Evolutionary conservation across 2,113 vertebrate species (phyloP).

Genomic region (Crotalus horridus): DNA sequence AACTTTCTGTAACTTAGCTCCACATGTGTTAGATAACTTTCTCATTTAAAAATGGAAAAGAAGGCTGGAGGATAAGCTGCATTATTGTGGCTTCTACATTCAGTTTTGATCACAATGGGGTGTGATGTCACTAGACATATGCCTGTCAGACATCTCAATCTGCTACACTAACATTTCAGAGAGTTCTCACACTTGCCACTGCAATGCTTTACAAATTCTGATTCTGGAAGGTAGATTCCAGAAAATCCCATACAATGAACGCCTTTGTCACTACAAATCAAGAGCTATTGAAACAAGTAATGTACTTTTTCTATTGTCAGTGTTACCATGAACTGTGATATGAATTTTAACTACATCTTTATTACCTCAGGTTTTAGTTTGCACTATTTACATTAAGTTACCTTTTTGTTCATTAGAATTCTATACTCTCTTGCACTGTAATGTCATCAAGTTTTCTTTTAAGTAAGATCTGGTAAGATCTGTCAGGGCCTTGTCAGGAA

Average conservation of each 20-base stretch:
- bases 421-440: neutral
- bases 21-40: neutral
- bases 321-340: neutral
- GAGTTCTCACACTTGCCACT: neutral
- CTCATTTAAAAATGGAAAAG: neutral
- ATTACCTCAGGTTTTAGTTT: neutral
- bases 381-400: neutral
- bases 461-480: neutral
- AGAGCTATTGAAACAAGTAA: neutral
- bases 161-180: neutral
- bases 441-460: neutral
- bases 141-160: neutral
- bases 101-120: neutral
- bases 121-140: neutral
- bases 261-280: neutral
- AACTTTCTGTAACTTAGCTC: neutral
- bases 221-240: neutral
- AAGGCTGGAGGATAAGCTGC: neutral
- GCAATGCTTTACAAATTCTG: neutral
- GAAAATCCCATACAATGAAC: neutral
- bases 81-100: neutral
- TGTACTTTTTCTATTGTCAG: neutral
- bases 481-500: neutral
- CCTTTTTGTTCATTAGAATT: neutral
- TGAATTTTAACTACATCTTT: neutral